Base-by-base conservation (phyloP, 30 jellyfish, hydroid and myxozoan species). In the Pseudorhiza aurosa region DNA sequence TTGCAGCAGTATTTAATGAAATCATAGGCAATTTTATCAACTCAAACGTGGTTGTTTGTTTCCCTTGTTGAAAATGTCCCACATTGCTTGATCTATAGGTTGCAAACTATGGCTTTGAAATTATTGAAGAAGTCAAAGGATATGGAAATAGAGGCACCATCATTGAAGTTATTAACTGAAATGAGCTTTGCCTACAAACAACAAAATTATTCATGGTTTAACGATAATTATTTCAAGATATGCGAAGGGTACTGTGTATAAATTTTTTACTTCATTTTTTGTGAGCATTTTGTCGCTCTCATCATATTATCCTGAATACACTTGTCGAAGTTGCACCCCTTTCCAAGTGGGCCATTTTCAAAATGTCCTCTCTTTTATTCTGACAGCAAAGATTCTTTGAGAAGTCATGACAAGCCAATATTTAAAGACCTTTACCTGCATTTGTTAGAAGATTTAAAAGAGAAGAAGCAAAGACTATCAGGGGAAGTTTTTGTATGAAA, bases 401-500 rank as follows among this genome's bases (percentile, higher is more conserved):
- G 47, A 27, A 28, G 21, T 37, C 49, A 70, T 45, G 83, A 47
- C 21, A 44, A 31, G 31, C 39, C 37, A 22, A 74, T 43, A 42
- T 63, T 58, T 28, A 77, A 50, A 28, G 74, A 63, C 31, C 79
- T 77, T 14, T 77, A 60, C 40, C 42, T 62, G 74, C 75, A 77
- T 45, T 45, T 77, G 63, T 29, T 77, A 29, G 89, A 77, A 40
- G 69, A 77, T 42, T 30, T 60, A 32, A 77, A 58, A 32, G 70
- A 59, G 30, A 58, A 33, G 27, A 77, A 62, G 46, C 89, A 65
- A n/a, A 28, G 30, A 29, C 40, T 36, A 22, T 77, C 89, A 18
- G 89, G 89, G 50, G 89, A 77, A 62, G 80, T 77, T 0, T 77
- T 77, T 33, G 89, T 77, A n/a, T 77, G 36, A 55, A 29, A 40